These are phyloP conservation scores for Sinocyclocheilus maitianheensis DNA, from an alignment of 2,113 vertebrate genomes.

Conservation along the genomic window DNA sequence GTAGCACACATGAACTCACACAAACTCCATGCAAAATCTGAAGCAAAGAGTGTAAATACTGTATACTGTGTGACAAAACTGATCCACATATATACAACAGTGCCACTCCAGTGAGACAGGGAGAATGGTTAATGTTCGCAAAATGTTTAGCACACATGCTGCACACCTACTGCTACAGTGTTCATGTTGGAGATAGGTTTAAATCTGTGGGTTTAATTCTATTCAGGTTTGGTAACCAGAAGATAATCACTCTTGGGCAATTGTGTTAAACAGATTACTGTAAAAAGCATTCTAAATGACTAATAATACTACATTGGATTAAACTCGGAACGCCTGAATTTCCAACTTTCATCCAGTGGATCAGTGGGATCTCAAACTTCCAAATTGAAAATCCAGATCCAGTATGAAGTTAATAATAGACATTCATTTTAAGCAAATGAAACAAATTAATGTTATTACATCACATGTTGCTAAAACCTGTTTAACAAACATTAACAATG, in stretches of 20 bases:
- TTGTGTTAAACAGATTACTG: not conserved
- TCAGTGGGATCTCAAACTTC: not conserved
- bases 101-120: not conserved
- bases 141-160: not conserved
- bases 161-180: not conserved
- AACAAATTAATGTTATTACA: not conserved
- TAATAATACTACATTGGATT: not conserved
- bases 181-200: not conserved
- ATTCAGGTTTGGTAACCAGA: not conserved
- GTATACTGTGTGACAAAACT: conserved; percentile 34
- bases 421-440: not conserved
- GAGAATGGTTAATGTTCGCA: not conserved
- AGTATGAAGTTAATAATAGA: not conserved
- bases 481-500: no score
- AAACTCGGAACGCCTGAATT: not conserved
- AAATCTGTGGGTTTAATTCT: not conserved
- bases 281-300: not conserved
- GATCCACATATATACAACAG: not conserved
- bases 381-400: not conserved
- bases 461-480: no score
- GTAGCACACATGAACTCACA: not conserved
- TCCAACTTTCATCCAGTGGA: not conserved
- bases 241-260: not conserved
- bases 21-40: conserved; percentile 18
- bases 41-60: conserved; percentile 39